Percentiles rank a stretch among this genome's conserved stretches.
These are phyloP conservation scores for Julus scandinavius DNA, from an alignment of 2,888 invertebrate genomes.

Conservation along the genomic window DNA sequence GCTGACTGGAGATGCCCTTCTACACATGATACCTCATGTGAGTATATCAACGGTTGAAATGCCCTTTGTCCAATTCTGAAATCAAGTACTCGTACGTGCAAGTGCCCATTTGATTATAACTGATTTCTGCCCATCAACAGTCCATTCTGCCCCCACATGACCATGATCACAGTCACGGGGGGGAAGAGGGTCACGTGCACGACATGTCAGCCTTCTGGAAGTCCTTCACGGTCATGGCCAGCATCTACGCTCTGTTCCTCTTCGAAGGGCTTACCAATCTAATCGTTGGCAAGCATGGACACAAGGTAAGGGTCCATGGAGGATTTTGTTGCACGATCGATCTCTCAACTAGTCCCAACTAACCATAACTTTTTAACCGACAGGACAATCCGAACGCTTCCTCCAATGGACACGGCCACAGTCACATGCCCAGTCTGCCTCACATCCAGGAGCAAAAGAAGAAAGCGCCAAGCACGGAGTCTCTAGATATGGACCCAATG, in stretches of 20 bases:
- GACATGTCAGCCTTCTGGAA: slow-evolving; percentile 57
- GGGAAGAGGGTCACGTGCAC: slow-evolving; percentile 53
- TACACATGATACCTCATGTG: slow-evolving; percentile 68
- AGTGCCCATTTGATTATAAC: neutral
- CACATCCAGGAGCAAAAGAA: slow-evolving; percentile 8
- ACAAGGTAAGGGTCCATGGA: neutral
- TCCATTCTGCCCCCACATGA: neutral
- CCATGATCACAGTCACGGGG: slow-evolving; percentile 44
- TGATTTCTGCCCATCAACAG: neutral
- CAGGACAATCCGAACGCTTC: neutral
- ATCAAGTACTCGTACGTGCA: no score
- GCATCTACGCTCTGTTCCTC: slow-evolving; percentile 61
- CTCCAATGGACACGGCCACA: slow-evolving; percentile 40
- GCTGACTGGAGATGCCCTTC: slow-evolving; percentile 66
- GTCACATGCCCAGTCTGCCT: slow-evolving; percentile 12
- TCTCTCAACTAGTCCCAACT: neutral
- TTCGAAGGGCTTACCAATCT: slow-evolving; percentile 59
- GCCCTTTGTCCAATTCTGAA: neutral
- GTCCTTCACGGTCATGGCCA: slow-evolving; percentile 59
- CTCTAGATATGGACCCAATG: neutral
- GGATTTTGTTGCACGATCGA: neutral
- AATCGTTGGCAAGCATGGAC: neutral
- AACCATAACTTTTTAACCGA: no score
- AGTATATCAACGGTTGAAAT: no score
- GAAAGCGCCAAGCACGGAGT: neutral